Evolutionary conservation across 2,113 vertebrate genomes (phyloP), one percentile per base, ranked within the genome.

Genomic region (Silurus glanis): DNA sequence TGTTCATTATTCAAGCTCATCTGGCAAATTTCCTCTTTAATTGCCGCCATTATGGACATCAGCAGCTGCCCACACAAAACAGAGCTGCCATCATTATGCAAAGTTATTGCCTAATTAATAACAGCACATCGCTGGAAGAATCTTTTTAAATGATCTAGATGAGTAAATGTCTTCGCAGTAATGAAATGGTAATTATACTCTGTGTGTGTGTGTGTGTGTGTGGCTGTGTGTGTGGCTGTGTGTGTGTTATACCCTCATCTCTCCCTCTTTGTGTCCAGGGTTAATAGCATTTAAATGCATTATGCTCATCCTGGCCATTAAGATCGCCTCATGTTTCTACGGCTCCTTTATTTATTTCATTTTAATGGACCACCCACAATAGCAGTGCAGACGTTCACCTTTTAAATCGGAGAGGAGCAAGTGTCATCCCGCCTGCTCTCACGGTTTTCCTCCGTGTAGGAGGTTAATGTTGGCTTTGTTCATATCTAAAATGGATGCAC

Each of bases 381-480:
- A 87, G 82, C 82, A 62, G 62, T 17, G 12, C n/a, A 62, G 49
- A 56, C 37, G 19, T 74, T 80, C 74, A 86, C 91, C 88, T 67
- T 0, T 86, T 72, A 83, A 16, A 28, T 82, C 17, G 66, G 53
- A 45, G 82, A 45, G 28, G 12, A 49, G 69, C 45, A 75, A 64
- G 51, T 83, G 78, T 53, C 37, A 82, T 87, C 87, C 81, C 71
- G 89, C 84, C 86, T 85, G 84, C 19, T 79, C 49, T 82, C 45
- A 66, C 90, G 87, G 91, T 87, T 90, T 85, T 87, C 69, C 45
- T 53, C 83, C 56, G 3, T 79, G 62, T 85, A 58, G 89, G 87
- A 90, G 89, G 90, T 92, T 94, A 93, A 95, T 93, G 92, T 89
- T 90, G 91, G 91, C 92, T 94, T 94, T 91, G 94, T 94, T 92